Base-by-base conservation (phyloP, 1,140 invertebrate species). In the Zelostemma sp. region DNA sequence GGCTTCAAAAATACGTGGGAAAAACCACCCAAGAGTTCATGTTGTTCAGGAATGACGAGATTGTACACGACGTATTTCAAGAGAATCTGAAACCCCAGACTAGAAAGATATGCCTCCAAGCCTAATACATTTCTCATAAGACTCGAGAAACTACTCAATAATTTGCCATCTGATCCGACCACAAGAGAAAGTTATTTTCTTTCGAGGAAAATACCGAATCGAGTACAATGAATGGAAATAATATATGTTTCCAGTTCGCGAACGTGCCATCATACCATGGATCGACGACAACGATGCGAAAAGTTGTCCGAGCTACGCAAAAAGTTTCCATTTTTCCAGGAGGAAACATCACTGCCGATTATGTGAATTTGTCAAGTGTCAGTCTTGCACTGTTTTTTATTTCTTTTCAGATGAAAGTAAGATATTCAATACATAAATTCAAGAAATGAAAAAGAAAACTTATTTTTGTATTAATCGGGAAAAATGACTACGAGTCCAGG, bases 101-200 rank as follows among this genome's bases (percentile, higher is more conserved):
- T 98, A 60, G 95, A 98, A 84, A 89, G 94, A 79, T 95, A 93
- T 85, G 93, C 96, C 0, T 91, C 93, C 17, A 95, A 98, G 86
- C 98, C 96, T 1, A 99, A 99, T 83, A 98, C 97, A 82, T 84
- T 99, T 12, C 88, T 99, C 25, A 97, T 99, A 75, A 88, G 97
- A 74, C 80, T 99, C 69, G 95, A 98, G 85, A 97, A 97, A 84
- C 86, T 99, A 63, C 87, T 99, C 5, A 88, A 88, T 68, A 93
- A 97, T 79, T 89, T 93, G 80, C 94, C 95, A 6, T 85, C 85
- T 59, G 95, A 97, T 80, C 90, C 92, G 11, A 87, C 90, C 18
- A 93, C 93, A 80, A 88, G 94, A 69, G 97, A 95, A 90, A 91
- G 95, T 89, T 48, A 48, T 6, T 17, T 47, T 28, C 53, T 14